phyloP scores from a whole-genome alignment of 2,888 invertebrate genomes.

The Chironomus tentans region DNA sequence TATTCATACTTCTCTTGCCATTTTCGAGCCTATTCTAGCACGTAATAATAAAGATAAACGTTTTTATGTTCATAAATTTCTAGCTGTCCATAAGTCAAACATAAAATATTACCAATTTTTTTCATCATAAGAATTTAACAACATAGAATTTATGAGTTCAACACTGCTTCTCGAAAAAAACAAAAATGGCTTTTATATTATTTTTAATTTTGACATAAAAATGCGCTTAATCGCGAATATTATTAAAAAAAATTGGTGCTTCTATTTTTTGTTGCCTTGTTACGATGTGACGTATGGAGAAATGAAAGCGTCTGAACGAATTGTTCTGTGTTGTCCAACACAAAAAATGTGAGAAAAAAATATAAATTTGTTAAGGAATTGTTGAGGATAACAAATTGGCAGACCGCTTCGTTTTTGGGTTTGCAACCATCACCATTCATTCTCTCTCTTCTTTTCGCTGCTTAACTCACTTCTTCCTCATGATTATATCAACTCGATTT shows the following conservation, averaged over 20 bases:
- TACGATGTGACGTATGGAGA: not conserved
- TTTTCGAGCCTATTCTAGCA: not conserved
- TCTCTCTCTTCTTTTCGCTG: not conserved
- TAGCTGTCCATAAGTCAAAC: no score
- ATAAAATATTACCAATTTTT: no score
- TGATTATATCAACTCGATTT: slow-evolving; percentile 10
- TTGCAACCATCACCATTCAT: not conserved
- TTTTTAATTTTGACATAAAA: no score
- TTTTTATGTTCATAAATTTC: no score
- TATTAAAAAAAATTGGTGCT: not conserved
- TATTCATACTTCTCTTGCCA: not conserved
- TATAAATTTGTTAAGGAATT: not conserved
- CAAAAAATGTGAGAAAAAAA: not conserved
- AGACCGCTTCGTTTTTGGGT: not conserved
- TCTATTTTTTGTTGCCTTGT: not conserved
- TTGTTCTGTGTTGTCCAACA: not conserved
- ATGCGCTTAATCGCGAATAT: no score
- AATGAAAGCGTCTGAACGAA: not conserved
- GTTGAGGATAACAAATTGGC: slow-evolving; percentile 7
- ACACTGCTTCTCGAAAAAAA: no score
- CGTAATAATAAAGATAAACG: no score
- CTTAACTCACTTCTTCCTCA: not conserved
- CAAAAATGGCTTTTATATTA: no score
- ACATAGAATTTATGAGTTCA: no score
- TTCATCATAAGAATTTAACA: no score